Conservation (phyloP, 1,140 invertebrate species). For the Metaphire vulgaris region DNA sequence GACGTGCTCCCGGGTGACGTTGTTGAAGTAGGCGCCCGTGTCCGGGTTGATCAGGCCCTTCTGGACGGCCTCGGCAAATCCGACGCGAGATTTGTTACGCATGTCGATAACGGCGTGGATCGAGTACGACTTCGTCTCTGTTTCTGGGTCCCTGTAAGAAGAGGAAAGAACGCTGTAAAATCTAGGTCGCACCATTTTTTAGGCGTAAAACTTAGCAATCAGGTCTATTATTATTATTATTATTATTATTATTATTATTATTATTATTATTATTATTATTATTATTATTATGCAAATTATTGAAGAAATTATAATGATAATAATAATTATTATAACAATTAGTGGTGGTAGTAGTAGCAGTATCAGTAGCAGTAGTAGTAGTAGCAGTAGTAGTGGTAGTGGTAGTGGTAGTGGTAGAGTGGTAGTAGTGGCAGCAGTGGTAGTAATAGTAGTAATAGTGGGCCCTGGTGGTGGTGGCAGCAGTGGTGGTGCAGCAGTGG, state of each 20-base stretch:
- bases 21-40: constrained; percentile 19
- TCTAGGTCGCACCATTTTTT: too few relatives aligned
- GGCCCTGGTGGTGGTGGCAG: too few relatives aligned
- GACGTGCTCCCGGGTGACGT: neutral
- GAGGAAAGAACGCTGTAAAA: too few relatives aligned
- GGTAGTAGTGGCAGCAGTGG: too few relatives aligned
- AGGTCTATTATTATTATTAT: constrained; percentile 1
- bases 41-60: constrained; percentile 23
- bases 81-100: neutral
- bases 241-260: constrained; percentile 1
- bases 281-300: neutral
- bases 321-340: neutral
- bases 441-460: too few relatives aligned
- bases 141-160: constrained; percentile 14
- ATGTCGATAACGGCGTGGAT: constrained; percentile 34
- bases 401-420: too few relatives aligned
- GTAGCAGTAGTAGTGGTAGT: too few relatives aligned
- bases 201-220: too few relatives aligned
- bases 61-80: constrained; percentile 23
- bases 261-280: constrained; percentile 4
- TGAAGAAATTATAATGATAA: neutral
- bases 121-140: constrained; percentile 20
- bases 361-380: too few relatives aligned
- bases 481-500: too few relatives aligned
- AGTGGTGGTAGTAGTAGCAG: too few relatives aligned